A percentile compares a stretch with the other conserved stretches of the same genome.
Conservation (phyloP, 2,113 vertebrate species). For the Pelmatolapia mariae region DNA sequence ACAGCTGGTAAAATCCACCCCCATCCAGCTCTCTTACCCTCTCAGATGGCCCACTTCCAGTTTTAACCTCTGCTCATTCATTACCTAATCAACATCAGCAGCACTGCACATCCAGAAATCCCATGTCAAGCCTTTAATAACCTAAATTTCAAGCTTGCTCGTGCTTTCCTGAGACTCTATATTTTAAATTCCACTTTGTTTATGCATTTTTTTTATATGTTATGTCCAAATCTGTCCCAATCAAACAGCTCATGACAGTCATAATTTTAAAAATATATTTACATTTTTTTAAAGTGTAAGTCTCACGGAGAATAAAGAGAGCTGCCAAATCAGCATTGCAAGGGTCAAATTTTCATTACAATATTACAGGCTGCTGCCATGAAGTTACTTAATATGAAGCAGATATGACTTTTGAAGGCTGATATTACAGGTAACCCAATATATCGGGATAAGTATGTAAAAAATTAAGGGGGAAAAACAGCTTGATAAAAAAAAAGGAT, state of each 20-base stretch:
- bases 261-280: neutral
- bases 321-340: neutral
- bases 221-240: neutral
- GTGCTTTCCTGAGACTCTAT: neutral
- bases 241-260: neutral
- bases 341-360: neutral
- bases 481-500: neutral
- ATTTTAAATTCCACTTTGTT: neutral
- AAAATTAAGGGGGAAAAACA: neutral
- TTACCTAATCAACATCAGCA: slow-evolving; percentile 24
- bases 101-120: neutral
- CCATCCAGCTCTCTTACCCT: slow-evolving; percentile 5
- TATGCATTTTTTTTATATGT: neutral
- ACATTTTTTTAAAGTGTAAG: fast-evolving
- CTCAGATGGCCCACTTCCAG: slow-evolving; percentile 41
- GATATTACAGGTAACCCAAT: neutral
- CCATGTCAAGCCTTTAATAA: neutral
- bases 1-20: slow-evolving; percentile 40
- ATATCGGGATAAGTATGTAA: neutral
- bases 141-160: neutral
- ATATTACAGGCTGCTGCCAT: neutral
- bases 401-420: neutral
- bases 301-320: neutral
- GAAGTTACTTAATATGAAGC: neutral
- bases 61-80: slow-evolving; percentile 42